These are phyloP conservation scores for Brachionus paranguensis DNA, from an alignment of 1,140 invertebrate genomes.

Conservation along the genomic window DNA sequence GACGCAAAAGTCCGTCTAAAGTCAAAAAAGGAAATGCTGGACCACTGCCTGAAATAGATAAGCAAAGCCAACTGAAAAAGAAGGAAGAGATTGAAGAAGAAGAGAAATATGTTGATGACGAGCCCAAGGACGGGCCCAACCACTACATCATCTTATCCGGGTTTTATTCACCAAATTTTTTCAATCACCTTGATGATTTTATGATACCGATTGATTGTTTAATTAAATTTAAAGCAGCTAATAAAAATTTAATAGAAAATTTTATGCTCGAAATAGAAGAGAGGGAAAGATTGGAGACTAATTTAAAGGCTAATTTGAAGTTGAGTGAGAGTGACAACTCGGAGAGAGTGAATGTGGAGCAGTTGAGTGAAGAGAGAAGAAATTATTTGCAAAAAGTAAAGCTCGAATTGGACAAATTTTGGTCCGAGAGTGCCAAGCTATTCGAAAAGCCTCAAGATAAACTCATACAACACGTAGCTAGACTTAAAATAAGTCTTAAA, in stretches of 20 bases:
- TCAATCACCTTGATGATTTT: constrained; percentile 48
- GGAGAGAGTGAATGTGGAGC: not conserved
- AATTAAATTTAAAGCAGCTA: constrained; percentile 42
- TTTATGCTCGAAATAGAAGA: constrained; percentile 42
- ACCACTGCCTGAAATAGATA: constrained; percentile 43
- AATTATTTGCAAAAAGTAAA: constrained; percentile 44
- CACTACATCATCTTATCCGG: constrained; percentile 52
- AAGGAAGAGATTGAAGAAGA: constrained; percentile 52
- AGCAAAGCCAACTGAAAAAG: constrained; percentile 49
- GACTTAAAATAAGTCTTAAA: constrained; percentile 49
- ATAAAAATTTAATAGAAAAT: constrained; percentile 44
- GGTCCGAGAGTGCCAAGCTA: constrained; percentile 49
- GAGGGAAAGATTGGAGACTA: constrained; percentile 14
- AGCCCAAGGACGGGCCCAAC: constrained; percentile 54
- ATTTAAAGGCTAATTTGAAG: constrained; percentile 29
- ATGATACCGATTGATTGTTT: constrained; percentile 47
- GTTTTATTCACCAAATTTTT: constrained; percentile 49
- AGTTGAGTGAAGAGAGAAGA: constrained; percentile 27
- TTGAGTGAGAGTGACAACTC: not conserved
- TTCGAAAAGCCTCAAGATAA: constrained; percentile 46
- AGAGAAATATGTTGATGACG: constrained; percentile 55
- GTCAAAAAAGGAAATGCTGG: constrained; percentile 53
- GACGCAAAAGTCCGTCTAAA: constrained; percentile 36
- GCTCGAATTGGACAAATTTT: constrained; percentile 49
- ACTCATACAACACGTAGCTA: constrained; percentile 50